Evolutionary conservation across 1,140 invertebrate species (phyloP), one percentile per base, ranked within the genome.

Genomic region (Brachionus plicatilis): DNA sequence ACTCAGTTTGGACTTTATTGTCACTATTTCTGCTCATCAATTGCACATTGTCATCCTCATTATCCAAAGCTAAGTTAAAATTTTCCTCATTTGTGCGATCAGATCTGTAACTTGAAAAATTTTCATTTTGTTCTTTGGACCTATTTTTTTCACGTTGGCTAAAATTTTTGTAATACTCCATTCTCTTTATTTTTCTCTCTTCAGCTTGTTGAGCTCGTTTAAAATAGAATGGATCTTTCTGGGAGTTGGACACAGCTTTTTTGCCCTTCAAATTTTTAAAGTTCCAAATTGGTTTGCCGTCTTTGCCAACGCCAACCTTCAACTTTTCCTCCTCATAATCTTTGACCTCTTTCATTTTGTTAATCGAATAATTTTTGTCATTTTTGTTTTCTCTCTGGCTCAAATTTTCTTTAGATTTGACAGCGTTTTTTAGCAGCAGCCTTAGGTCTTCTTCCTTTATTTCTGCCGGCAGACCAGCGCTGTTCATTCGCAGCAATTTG

Each of bases 211-310:
- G 72, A 37, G 84, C 85, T 75, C 87, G 88, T 83, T 87, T 72
- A 43, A 86, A 75, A 84, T 87, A 88, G 85, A 87, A 86, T 33
- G 87, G 88, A 86, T 90, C 89, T 84, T 86, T 87, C 85, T 88
- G 87, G 1, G 89, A 89, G 65, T 89, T 87, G 75, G 88, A 88
- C 27, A 86, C 72, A 3, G 86, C 84, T 29, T 85, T 86, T 76
- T 86, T 87, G 27, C 86, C 84, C 75, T 86, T 76, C 20, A 85
- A 83, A 82, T 88, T 88, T 84, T 87, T 87, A 85, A 87, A 87
- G 80, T 87, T 88, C 88, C 88, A 89, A 20, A 85, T 85, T 20
- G 86, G 86, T 86, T 86, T 86, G 56, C 85, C 88, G 86, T 87
- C 87, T 87, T 53, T 78, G 85, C 84, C 80, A 83, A 86, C 86